Evolutionary conservation across 2,113 vertebrate species (phyloP).

Genomic region (Fregetta grallaria): DNA sequence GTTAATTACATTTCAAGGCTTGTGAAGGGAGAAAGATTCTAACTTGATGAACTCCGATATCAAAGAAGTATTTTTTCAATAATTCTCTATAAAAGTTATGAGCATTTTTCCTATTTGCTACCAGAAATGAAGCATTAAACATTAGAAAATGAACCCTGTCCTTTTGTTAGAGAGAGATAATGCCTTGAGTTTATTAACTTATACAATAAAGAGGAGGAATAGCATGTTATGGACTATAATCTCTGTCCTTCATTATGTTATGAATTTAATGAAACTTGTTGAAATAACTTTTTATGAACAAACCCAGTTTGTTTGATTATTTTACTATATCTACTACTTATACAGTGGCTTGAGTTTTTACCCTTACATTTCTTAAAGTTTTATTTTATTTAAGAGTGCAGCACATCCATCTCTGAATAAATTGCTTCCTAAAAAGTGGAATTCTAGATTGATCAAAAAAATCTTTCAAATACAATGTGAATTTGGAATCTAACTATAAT

Average conservation of each 20-base stretch:
- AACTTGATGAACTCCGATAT: not conserved
- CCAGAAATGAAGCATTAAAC: not conserved
- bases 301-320: rapidly evolving
- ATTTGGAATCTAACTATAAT: not conserved
- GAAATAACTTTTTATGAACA: not conserved
- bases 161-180: not conserved
- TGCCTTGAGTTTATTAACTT: not conserved
- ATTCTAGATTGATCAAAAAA: not conserved
- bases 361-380: not conserved
- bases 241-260: not conserved
- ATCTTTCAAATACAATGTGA: not conserved
- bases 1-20: not conserved
- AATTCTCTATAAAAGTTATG: not conserved
- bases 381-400: not conserved
- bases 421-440: not conserved
- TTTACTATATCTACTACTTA: not conserved
- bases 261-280: not conserved
- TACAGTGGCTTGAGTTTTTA: not conserved
- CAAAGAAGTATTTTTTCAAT: not conserved
- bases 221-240: not conserved
- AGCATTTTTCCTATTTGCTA: not conserved
- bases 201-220: not conserved
- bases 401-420: not conserved
- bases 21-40: not conserved
- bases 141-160: not conserved